phyloP scores from a whole-genome alignment of 2,797 vertebrate species.

The Enteromius argenteus region DNA sequence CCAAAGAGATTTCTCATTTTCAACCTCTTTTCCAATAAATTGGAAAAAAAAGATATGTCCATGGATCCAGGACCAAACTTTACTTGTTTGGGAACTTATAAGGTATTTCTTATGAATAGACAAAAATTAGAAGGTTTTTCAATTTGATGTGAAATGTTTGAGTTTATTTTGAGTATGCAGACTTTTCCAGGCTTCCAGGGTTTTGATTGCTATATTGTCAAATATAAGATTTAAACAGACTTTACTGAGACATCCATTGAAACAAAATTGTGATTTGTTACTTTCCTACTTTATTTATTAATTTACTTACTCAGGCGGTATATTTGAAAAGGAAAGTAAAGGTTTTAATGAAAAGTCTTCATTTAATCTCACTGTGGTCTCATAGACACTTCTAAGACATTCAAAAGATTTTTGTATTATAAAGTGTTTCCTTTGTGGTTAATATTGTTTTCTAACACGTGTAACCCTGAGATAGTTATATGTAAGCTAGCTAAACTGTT shows the following conservation, averaged over 20 bases:
- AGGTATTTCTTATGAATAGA: not conserved
- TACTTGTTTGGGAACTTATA: not conserved
- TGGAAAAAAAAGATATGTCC: not conserved
- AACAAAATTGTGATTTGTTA: not conserved
- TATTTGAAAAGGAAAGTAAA: not conserved
- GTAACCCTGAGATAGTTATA: not conserved
- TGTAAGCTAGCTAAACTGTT: slow-evolving; percentile 2
- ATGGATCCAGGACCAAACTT: not conserved
- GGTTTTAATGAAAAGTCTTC: not conserved
- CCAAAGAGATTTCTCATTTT: not conserved
- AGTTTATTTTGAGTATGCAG: not conserved
- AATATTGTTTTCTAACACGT: not conserved
- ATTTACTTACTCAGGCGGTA: not conserved
- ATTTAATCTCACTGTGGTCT: not conserved
- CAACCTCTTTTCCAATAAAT: not conserved
- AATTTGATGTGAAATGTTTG: not conserved
- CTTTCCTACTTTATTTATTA: not conserved
- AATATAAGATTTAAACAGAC: not conserved
- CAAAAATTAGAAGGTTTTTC: not conserved
- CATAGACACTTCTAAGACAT: not conserved
- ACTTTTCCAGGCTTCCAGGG: not conserved
- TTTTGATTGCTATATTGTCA: not conserved
- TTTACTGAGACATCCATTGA: not conserved
- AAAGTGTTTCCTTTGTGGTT: not conserved
- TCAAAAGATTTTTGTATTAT: not conserved